These are phyloP conservation scores for Brachyptera risi DNA, from an alignment of 2,888 invertebrate species.

Conservation along the genomic window DNA sequence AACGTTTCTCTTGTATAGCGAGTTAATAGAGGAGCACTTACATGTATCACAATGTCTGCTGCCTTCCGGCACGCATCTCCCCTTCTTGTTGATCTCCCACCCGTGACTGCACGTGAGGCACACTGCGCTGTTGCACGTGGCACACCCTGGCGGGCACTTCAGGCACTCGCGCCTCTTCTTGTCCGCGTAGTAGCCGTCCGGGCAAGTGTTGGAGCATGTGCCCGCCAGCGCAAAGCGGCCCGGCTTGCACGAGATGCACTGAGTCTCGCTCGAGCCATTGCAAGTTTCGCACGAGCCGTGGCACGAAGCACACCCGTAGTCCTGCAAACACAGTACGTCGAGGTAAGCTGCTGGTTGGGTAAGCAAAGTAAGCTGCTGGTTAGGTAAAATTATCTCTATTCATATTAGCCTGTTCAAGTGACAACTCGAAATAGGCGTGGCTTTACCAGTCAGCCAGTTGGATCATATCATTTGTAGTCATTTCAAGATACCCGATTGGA, in stretches of 20 bases:
- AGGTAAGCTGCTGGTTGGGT: too few relatives aligned
- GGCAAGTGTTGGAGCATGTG: slow-evolving; percentile 65
- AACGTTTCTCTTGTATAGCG: too few relatives aligned
- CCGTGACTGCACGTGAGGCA: slow-evolving; percentile 70
- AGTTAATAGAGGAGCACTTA: slow-evolving; percentile 47
- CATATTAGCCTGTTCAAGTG: too few relatives aligned
- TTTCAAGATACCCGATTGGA: too few relatives aligned
- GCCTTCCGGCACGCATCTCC: slow-evolving; percentile 66
- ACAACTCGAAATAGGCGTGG: too few relatives aligned
- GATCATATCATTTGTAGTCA: too few relatives aligned
- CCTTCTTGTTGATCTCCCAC: slow-evolving; percentile 73
- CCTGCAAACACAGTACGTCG: not conserved
- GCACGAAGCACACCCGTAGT: slow-evolving; percentile 63
- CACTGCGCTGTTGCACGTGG: slow-evolving; percentile 65
- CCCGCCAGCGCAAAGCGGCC: slow-evolving; percentile 68
- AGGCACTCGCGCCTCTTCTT: slow-evolving; percentile 76
- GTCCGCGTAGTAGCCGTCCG: slow-evolving; percentile 69
- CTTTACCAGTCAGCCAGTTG: too few relatives aligned
- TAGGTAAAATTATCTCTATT: too few relatives aligned
- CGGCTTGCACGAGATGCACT: slow-evolving; percentile 76
- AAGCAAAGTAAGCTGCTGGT: too few relatives aligned
- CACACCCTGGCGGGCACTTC: slow-evolving; percentile 73
- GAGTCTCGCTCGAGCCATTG: slow-evolving; percentile 68
- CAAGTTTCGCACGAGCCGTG: slow-evolving; percentile 78
- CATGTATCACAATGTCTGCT: slow-evolving; percentile 65